phyloP scores from a whole-genome alignment of 2,113 vertebrate genomes.

The Dicentrarchus labrax region DNA sequence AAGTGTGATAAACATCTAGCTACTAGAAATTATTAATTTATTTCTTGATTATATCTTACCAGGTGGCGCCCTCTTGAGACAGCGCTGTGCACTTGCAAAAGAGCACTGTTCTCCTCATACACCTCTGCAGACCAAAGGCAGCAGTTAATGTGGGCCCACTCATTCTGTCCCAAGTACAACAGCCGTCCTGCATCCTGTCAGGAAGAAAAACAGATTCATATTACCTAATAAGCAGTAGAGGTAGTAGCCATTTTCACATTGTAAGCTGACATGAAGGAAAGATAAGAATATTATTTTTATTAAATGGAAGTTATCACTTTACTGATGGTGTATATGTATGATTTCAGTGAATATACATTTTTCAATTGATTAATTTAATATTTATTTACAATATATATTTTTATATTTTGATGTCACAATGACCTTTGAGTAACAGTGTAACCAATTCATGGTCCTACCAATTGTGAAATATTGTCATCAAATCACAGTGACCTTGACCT shows the following conservation, averaged over 20 bases:
- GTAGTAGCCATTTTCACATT: neutral
- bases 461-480: too few species aligned
- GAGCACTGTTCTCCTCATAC: slow-evolving; percentile 89
- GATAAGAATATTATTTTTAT: neutral
- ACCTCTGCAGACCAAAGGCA: slow-evolving; percentile 95
- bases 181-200: slow-evolving; percentile 90
- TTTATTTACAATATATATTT: too few species aligned
- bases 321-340: too few species aligned
- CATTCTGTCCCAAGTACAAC: slow-evolving; percentile 92
- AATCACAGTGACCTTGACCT: too few species aligned
- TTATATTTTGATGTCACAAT: too few species aligned
- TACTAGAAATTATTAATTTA: neutral
- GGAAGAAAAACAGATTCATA: neutral
- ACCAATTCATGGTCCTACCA: too few species aligned
- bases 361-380: too few species aligned
- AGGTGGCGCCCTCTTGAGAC: slow-evolving; percentile 91
- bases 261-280: neutral
- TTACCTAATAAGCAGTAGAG: neutral
- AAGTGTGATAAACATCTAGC: neutral
- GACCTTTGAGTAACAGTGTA: too few species aligned
- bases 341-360: too few species aligned
- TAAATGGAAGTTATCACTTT: too few species aligned
- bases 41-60: slow-evolving; percentile 74
- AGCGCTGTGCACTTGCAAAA: slow-evolving; percentile 91
- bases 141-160: slow-evolving; percentile 95